Conservation (phyloP, 1,140 invertebrate genomes). For the Harpegnathos saltator region DNA sequence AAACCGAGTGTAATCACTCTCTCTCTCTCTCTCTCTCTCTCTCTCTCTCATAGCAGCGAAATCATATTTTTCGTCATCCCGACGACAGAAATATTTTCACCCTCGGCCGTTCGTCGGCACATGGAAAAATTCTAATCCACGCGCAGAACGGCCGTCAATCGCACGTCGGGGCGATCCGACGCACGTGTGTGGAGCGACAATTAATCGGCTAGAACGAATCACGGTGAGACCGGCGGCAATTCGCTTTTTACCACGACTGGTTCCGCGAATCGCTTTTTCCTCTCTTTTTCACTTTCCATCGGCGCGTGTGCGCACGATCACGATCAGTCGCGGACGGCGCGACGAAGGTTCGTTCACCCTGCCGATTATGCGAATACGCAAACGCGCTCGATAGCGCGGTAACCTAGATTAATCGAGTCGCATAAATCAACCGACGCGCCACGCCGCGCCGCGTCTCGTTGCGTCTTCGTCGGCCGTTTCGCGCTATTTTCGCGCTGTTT, state of each 20-base stretch:
- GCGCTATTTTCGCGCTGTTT: conserved; percentile 40
- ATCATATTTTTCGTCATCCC: too few relatives aligned
- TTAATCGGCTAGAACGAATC: conserved; percentile 22
- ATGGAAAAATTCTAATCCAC: conserved; percentile 3
- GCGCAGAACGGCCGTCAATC: conserved; percentile 9
- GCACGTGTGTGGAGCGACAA: neutral
- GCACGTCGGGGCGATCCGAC: conserved; percentile 1
- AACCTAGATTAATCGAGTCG: conserved; percentile 70
- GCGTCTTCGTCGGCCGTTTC: conserved; percentile 25
- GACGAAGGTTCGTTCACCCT: conserved; percentile 67
- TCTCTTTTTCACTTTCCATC: conserved; percentile 28
- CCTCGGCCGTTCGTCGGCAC: neutral
- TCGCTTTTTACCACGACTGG: conserved; percentile 10
- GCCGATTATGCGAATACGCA: conserved; percentile 74
- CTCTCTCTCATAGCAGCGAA: too few relatives aligned
- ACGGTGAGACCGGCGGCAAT: neutral
- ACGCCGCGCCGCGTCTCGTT: conserved; percentile 5
- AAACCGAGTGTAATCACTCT: too few relatives aligned
- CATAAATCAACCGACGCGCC: conserved; percentile 58
- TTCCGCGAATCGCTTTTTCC: conserved; percentile 33
- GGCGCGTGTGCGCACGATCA: neutral
- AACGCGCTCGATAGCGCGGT: conserved; percentile 65
- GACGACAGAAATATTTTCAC: neutral
- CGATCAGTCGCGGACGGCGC: conserved; percentile 58
- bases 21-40: too few relatives aligned